Percentiles rank a stretch among this genome's conserved stretches.
These are phyloP conservation scores for Bombus breviceps DNA, from an alignment of 1,140 invertebrate species.

Conservation along the genomic window DNA sequence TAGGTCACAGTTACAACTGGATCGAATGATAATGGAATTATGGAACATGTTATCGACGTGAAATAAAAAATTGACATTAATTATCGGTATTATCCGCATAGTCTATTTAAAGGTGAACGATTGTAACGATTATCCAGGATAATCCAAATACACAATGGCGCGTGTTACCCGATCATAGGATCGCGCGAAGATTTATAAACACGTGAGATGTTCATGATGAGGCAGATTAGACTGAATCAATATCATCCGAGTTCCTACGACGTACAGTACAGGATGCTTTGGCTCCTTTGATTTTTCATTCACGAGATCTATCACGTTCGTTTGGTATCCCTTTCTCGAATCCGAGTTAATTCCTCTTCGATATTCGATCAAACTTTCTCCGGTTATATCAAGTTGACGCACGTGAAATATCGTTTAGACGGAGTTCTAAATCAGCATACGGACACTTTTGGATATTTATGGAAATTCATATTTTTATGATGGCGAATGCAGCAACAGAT, in stretches of 20 bases:
- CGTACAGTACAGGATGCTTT: background rate
- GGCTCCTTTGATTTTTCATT: background rate
- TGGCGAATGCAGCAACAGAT: background rate
- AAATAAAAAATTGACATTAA: background rate
- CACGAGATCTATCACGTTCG: background rate
- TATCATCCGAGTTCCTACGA: background rate
- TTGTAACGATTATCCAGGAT: constrained; percentile 17
- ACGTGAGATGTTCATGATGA: constrained; percentile 57
- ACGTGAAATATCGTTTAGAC: background rate
- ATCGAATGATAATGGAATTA: background rate
- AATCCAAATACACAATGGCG: constrained; percentile 1
- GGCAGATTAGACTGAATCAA: constrained; percentile 51
- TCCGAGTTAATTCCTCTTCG: background rate
- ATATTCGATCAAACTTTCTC: background rate
- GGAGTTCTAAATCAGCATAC: background rate
- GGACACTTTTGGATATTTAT: background rate
- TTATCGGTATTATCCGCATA: background rate
- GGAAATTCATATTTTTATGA: background rate
- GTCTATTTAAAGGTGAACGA: constrained; percentile 1
- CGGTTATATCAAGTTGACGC: background rate
- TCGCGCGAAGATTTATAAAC: constrained; percentile 56
- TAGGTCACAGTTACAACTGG: background rate
- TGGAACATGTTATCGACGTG: background rate
- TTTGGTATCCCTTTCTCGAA: background rate
- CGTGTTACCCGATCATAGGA: constrained; percentile 3